A percentile compares a stretch with the other conserved stretches of the same genome.
These are phyloP conservation scores for Leptinotarsa defecta DNA, from an alignment of 1,140 invertebrate species.

Conservation along the genomic window DNA sequence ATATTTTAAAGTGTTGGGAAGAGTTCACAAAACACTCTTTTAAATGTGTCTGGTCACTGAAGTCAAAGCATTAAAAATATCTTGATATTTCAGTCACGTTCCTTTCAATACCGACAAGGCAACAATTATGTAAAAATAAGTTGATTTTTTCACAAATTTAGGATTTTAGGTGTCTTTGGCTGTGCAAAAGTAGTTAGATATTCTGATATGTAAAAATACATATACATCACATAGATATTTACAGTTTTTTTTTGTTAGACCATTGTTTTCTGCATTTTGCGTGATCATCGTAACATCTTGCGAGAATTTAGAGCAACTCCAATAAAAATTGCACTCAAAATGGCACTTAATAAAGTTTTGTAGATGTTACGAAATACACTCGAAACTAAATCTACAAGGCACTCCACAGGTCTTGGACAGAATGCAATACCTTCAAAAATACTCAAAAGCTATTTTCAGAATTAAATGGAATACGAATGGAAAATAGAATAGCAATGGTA, in stretches of 20 bases:
- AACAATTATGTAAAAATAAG: conserved; percentile 26
- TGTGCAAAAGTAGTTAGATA: conserved; percentile 46
- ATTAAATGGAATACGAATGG: not conserved
- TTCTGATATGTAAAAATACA: conserved; percentile 53
- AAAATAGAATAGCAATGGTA: not conserved
- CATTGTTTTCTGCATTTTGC: conserved; percentile 30
- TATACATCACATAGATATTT: conserved; percentile 49
- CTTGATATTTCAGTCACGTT: conserved; percentile 19
- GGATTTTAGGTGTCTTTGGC: conserved; percentile 30
- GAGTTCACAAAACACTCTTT: too few relatives aligned
- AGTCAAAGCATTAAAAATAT: not conserved
- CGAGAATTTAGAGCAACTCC: not conserved
- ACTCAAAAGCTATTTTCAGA: not conserved
- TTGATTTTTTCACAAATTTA: conserved; percentile 7
- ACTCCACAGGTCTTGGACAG: conserved; percentile 45
- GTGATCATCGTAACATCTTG: not conserved
- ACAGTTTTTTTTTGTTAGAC: conserved; percentile 41
- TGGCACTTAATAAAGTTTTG: conserved; percentile 18
- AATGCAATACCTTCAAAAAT: conserved; percentile 11
- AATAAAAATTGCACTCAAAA: conserved; percentile 8
- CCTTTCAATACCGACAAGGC: conserved; percentile 28
- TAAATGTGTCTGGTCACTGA: too few relatives aligned
- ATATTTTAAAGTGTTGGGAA: too few relatives aligned
- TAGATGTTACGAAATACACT: conserved; percentile 17
- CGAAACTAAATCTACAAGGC: conserved; percentile 42